Base-by-base conservation (phyloP, 2,113 vertebrate genomes). In the Grammomys surdaster region DNA sequence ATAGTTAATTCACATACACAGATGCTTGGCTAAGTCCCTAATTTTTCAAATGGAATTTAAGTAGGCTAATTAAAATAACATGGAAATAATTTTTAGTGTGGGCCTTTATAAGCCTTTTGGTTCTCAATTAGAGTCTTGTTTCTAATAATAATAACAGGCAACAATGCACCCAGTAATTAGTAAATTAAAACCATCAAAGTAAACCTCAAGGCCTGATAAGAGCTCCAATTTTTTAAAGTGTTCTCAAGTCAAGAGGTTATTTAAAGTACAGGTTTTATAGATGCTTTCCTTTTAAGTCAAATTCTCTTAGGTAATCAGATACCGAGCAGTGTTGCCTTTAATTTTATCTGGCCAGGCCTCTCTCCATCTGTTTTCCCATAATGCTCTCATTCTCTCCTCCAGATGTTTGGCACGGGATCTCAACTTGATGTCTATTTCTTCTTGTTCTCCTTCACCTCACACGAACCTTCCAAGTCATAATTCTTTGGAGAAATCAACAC, bases 341-440 rank as follows among this genome's bases (percentile, higher is more conserved):
- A 96, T 97, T 98, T 95, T 88, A 93, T 98, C 97, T 97, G 97
- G 97, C 96, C 95, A 96, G 91, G 90, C 77, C 95, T 94, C 69
- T 31, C 75, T 91, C 95, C 97, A 97, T 97, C 97, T 98, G 97
- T 95, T 97, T 98, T 97, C 96, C 97, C 97, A 95, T 87, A 94
- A 95, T 97, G 95, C 96, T 93, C 95, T 96, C 93, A 90, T 92
- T 92, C 93, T 96, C 90, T 92, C 92, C 75, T 96, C 96, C 97
- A 98, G 97, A 98, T 98, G 97, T 97, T 98, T 98, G 97, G 97
- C 97, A 96, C 43, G 0, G 73, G 92, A 69, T 96, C 94, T 93
- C 97, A 95, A 97, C 93, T 95, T 81, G 86, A 96, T 91, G 96
- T 97, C 97, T 97, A 96, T 97, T 97, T 97, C 96, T 97, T 96